Base-by-base conservation (phyloP, 2,888 invertebrate species). In the Tetheella fluctuosa region DNA sequence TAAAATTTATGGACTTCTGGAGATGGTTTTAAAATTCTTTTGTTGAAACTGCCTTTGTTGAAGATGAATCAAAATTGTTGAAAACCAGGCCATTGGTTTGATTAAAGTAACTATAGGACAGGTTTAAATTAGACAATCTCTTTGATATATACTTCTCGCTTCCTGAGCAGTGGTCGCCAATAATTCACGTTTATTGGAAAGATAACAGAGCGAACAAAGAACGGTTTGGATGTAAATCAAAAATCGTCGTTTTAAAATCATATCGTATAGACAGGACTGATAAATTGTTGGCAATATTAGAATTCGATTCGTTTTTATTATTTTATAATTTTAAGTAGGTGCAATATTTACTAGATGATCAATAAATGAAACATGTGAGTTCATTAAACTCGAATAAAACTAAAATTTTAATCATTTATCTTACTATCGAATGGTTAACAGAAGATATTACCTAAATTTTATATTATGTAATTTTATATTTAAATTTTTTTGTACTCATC, bases 111-210 rank as follows among this genome's bases (percentile, higher is more conserved):
- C 42, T 42, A 70, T 79, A 76, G 79, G 83, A 79, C 80, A 81
- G 82, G 89, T 90, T 89, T 83, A 90, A 90, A 89, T 90, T 86
- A 89, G 89, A 88, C 86, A 88, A 88, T 90, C 88, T 88, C 81
- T 87, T 80, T 90, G 88, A 90, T 82, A 89, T 89, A 90, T 85
- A 80, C 77, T 73, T 70, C 70, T 74, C 77, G 79, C 76, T 84
- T 84, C 79, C 80, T 78, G 84, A 85, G 76, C 88, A 85, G 82
- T 81, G 84, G 82, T 79, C 75, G 80, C 73, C 83, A 77, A 89
- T 91, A 91, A 88, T 78, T 91, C 89, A 90, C 84, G 69, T 87
- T 91, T 90, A 91, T 91, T 91, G 89, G 86, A 80, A 79, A 85
- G 90, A 90, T 91, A 91, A 90, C 86, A 77, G 77, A 73, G 70